Percentiles rank a stretch among this genome's conserved stretches.
These are phyloP conservation scores for Sciurus vulgaris DNA, from an alignment of 2,797 vertebrate species.

Conservation along the genomic window DNA sequence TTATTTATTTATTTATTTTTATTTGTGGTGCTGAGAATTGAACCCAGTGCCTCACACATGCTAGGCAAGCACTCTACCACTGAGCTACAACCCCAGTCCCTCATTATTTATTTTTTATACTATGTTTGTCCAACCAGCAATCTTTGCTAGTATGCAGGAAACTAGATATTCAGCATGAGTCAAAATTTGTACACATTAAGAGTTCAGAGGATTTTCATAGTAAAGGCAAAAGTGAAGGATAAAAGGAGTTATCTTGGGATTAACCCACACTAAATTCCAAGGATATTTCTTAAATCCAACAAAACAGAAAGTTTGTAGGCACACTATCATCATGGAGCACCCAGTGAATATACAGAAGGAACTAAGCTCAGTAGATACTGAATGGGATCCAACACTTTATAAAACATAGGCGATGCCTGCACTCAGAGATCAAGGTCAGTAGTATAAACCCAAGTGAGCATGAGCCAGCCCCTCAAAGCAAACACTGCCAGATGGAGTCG, in stretches of 20 bases:
- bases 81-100: too few species aligned
- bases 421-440: conserved; percentile 22
- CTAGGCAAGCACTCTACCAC: too few species aligned
- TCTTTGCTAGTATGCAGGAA: conserved; percentile 6
- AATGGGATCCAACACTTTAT: not conserved
- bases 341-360: not conserved
- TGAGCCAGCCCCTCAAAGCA: conserved; percentile 37
- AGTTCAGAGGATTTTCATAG: not conserved
- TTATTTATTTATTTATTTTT: too few species aligned
- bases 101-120: not conserved
- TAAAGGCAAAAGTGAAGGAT: not conserved
- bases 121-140: conserved; percentile 12
- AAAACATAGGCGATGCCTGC: not conserved
- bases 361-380: conserved; percentile 31
- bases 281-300: conserved; percentile 3
- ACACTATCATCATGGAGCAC: not conserved
- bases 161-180: conserved; percentile 54
- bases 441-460: conserved; percentile 27
- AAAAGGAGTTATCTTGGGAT: not conserved
- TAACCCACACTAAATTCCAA: conserved; percentile 30
- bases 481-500: conserved; percentile 45
- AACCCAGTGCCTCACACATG: too few species aligned
- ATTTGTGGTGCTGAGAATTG: too few species aligned
- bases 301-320: conserved; percentile 43
- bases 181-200: conserved; percentile 43